Evolutionary conservation across 2,113 vertebrate genomes (phyloP), one percentile per base, ranked within the genome.

Genomic region (Stigmatopora argus): DNA sequence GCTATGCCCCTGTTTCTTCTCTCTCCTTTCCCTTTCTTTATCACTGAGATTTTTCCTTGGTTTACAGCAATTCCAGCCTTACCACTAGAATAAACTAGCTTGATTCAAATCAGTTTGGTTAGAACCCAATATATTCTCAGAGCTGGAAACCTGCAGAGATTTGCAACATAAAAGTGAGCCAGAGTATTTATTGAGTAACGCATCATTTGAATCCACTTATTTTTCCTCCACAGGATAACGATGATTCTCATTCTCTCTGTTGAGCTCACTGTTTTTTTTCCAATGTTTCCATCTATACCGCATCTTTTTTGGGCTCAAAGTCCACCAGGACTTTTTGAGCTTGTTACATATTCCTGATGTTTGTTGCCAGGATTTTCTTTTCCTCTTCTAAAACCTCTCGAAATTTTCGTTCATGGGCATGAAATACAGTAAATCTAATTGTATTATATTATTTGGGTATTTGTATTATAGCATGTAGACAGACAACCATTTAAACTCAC

Each of bases 381-480:
- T 44, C 10, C 58, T 19, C 17, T 12, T 21, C 7, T 19, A 21
- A 61, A 61, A 23, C 15, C 23, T 17, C 3, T 14, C 19, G 17
- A n/a, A 51, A 45, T 44, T 38, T 47, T 55, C 34, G 69, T 82
- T 67, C 66, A 74, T 82, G 76, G 69, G 66, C 59, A 71, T 67
- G 62, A 67, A 53, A 35, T 64, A 55, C 66, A 46, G 51, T 17
- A 57, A 70, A 62, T 60, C 62, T 13, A 6, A 64, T 46, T 56
- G 44, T 35, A 60, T 62, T 18, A 14, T 46, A 62, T 8, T 1
- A 13, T 12, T 63, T 68, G 4, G 57, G 26, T 26, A 60, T 9
- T 60, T n/a, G 7, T 23, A 44, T 14, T 6, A 45, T 0, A 56
- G 60, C 12, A 46, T 13, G 11, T 23, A 53, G 4, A 23, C 9